A percentile compares a stretch with the other conserved stretches of the same genome.
Conservation (phyloP, 2,888 invertebrate genomes). For the Epinotia bilunana region DNA sequence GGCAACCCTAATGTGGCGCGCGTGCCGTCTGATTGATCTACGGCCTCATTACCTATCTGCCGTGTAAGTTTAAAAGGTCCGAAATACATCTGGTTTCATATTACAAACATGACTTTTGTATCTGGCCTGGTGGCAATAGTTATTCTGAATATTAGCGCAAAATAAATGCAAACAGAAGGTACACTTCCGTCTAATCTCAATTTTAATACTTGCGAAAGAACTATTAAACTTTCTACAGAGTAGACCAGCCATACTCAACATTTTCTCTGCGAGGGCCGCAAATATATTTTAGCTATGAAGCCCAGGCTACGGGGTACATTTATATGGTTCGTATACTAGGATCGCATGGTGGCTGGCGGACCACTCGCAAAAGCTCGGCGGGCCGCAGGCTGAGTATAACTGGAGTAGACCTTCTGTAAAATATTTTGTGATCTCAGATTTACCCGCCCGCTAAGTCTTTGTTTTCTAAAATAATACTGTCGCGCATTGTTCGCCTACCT, state of each 20-base stretch:
- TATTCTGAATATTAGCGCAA: constrained; percentile 21
- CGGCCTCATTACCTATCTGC: constrained; percentile 59
- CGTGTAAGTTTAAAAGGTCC: constrained; percentile 35
- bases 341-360: too few relatives aligned
- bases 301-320: too few relatives aligned
- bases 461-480: constrained; percentile 24
- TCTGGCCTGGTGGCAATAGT: constrained; percentile 37
- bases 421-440: neutral
- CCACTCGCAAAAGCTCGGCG: too few relatives aligned
- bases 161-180: constrained; percentile 9
- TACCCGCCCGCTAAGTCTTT: constrained; percentile 26
- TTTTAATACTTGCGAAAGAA: neutral
- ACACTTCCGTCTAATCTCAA: neutral
- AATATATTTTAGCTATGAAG: too few relatives aligned
- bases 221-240: neutral
- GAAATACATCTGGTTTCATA: constrained; percentile 52
- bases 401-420: neutral
- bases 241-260: neutral
- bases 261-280: too few relatives aligned
- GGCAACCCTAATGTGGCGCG: constrained; percentile 54
- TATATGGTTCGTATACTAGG: too few relatives aligned
- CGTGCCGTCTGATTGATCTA: constrained; percentile 71
- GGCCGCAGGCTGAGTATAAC: too few relatives aligned
- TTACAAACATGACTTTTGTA: constrained; percentile 56
- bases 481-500: constrained; percentile 24